Conservation (phyloP, 1,140 invertebrate genomes). For the Cheumatopsyche charites region DNA sequence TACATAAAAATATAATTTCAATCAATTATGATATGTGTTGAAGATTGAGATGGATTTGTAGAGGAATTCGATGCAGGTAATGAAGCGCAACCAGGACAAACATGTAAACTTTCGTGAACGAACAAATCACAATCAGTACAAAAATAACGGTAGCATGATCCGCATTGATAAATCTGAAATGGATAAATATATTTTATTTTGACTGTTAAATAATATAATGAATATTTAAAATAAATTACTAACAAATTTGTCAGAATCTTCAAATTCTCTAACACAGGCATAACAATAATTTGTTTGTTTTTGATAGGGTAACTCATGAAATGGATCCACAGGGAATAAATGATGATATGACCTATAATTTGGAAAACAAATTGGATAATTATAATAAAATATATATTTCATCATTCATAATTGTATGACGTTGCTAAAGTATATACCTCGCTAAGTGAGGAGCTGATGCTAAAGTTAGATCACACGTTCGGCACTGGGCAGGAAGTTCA, state of each 20-base stretch:
- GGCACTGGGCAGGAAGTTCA: slow-evolving; percentile 95
- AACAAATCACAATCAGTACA: slow-evolving; percentile 96
- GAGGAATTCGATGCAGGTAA: slow-evolving; percentile 54
- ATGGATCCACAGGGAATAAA: slow-evolving; percentile 89
- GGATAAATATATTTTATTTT: slow-evolving; percentile 38
- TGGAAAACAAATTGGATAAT: background rate
- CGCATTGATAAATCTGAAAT: slow-evolving; percentile 79
- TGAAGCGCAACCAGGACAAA: slow-evolving; percentile 90
- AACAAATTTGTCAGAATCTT: slow-evolving; percentile 75
- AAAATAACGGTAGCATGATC: slow-evolving; percentile 78
- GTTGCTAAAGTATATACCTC: slow-evolving; percentile 56
- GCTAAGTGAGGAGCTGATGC: slow-evolving; percentile 97
- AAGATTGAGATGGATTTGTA: slow-evolving; percentile 43
- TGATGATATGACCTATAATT: slow-evolving; percentile 85
- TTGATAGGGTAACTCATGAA: slow-evolving; percentile 71
- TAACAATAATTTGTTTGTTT: slow-evolving; percentile 68
- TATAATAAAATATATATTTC: background rate
- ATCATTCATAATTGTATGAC: background rate
- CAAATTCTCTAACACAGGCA: slow-evolving; percentile 73
- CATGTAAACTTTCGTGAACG: slow-evolving; percentile 90
- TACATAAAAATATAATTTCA: background rate
- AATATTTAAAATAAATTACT: slow-evolving; percentile 47
- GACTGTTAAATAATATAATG: background rate
- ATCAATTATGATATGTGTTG: slow-evolving; percentile 24
- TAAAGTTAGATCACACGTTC: slow-evolving; percentile 92